These are phyloP conservation scores for Tridacna gigas DNA, from an alignment of 2,888 invertebrate species.

Conservation along the genomic window DNA sequence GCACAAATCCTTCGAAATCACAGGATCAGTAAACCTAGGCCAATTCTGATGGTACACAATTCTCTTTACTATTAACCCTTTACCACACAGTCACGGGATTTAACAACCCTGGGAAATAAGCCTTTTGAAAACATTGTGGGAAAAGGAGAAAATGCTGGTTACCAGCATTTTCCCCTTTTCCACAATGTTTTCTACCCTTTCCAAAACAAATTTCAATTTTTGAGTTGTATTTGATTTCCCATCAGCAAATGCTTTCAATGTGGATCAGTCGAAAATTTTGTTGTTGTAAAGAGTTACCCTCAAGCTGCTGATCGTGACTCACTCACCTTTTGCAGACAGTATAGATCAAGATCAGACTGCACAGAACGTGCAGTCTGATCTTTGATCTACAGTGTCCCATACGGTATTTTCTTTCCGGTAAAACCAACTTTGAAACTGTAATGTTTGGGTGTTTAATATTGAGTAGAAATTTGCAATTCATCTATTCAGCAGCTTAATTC, in stretches of 20 bases:
- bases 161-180: neutral
- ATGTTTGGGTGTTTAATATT: too few relatives aligned
- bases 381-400: too few relatives aligned
- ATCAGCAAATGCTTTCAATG: neutral
- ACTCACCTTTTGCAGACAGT: too few relatives aligned
- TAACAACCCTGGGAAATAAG: neutral
- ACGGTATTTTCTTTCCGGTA: too few relatives aligned
- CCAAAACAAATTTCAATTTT: neutral
- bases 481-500: too few relatives aligned
- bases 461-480: too few relatives aligned
- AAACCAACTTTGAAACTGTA: too few relatives aligned
- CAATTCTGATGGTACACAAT: neutral
- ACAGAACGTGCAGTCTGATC: too few relatives aligned
- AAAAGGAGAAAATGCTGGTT: neutral
- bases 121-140: neutral
- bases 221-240: neutral
- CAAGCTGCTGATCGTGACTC: too few relatives aligned
- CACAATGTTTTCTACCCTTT: neutral
- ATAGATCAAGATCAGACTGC: too few relatives aligned
- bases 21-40: neutral
- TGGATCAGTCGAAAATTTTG: neutral
- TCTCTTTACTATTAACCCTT: neutral
- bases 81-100: neutral
- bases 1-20: conserved; percentile 13
- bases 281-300: neutral